These are phyloP conservation scores for Delia radicum DNA, from an alignment of 1,140 invertebrate species.

Conservation along the genomic window DNA sequence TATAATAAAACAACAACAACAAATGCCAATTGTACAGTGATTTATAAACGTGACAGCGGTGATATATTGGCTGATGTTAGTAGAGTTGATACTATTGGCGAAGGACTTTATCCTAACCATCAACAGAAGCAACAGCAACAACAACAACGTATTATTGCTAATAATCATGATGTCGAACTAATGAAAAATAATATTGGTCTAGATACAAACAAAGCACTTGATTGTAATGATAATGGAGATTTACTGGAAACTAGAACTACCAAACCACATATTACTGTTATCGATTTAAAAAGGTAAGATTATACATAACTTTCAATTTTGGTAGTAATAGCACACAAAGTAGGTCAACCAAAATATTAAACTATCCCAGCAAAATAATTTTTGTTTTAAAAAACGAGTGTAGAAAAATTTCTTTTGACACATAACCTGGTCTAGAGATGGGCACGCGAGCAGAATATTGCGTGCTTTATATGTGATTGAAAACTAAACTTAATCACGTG, in stretches of 20 bases:
- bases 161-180: background rate
- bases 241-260: background rate
- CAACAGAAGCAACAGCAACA: background rate
- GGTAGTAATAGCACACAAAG: background rate
- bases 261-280: background rate
- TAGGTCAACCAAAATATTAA: too few species aligned
- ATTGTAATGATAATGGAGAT: background rate
- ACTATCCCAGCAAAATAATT: too few species aligned
- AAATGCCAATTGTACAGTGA: background rate
- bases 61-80: background rate
- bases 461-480: too few species aligned
- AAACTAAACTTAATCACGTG: too few species aligned
- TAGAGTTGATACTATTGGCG: background rate
- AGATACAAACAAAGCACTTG: background rate
- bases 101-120: background rate
- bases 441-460: too few species aligned
- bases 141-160: background rate
- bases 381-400: too few species aligned
- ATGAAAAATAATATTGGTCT: background rate
- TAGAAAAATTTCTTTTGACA: too few species aligned
- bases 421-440: too few species aligned
- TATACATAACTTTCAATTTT: background rate
- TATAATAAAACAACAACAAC: background rate
- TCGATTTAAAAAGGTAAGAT: background rate
- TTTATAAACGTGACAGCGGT: constrained; percentile 12